These are phyloP conservation scores for Microplitis mediator DNA, from an alignment of 1,140 invertebrate species.

Conservation along the genomic window DNA sequence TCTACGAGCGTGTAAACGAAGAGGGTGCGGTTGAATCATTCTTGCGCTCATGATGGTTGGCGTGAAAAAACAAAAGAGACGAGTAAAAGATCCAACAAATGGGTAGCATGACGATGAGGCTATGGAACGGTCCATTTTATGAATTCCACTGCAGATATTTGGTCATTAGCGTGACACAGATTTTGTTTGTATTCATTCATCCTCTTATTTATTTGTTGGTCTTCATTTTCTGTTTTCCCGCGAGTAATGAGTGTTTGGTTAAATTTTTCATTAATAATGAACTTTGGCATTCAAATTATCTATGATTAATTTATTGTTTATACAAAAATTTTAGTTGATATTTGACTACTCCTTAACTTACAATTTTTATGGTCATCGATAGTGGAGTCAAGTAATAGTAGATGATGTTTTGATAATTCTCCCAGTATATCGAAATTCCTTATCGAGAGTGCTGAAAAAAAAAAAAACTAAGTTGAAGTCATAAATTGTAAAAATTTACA, in stretches of 20 bases:
- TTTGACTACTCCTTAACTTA: constrained; percentile 30
- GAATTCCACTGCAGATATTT: constrained; percentile 3
- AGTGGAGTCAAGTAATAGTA: constrained; percentile 26
- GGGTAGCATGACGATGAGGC: constrained; percentile 8
- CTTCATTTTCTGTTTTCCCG: neutral
- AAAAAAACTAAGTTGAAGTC: neutral
- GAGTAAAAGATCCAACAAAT: constrained; percentile 32
- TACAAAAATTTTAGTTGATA: neutral
- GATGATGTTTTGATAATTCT: constrained; percentile 44
- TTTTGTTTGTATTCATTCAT: constrained; percentile 34
- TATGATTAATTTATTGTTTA: neutral
- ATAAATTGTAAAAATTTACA: constrained; percentile 37
- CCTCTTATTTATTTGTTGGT: neutral
- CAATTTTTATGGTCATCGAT: constrained; percentile 42
- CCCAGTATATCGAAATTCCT: constrained; percentile 47
- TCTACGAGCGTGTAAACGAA: constrained; percentile 18
- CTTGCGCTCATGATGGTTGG: neutral
- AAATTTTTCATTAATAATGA: no score
- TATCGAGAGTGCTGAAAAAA: constrained; percentile 45
- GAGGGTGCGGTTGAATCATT: constrained; percentile 20
- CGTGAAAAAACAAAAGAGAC: constrained; percentile 19
- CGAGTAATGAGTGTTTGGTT: neutral
- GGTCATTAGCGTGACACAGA: constrained; percentile 36
- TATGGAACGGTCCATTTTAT: constrained; percentile 39
- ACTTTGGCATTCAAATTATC: no score